phyloP scores from a whole-genome alignment of 2,888 invertebrate species.

The Heteromurus nitidus region DNA sequence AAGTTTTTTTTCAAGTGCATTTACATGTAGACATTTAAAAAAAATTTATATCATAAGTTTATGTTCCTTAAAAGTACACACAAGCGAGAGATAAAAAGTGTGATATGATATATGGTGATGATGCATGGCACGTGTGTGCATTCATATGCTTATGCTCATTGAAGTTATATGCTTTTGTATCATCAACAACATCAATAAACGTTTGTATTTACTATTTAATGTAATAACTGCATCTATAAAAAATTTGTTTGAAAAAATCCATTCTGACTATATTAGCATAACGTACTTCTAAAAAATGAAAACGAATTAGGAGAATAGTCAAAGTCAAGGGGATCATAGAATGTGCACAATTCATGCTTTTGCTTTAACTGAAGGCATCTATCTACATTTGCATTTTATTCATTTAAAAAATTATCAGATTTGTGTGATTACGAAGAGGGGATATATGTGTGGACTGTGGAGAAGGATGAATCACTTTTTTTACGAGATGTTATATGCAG shows the following conservation, averaged over 20 bases:
- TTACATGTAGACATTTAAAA: slow-evolving; percentile 3
- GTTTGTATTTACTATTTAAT: no score
- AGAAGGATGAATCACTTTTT: no score
- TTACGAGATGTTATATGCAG: no score
- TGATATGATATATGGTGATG: background rate
- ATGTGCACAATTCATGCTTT: no score
- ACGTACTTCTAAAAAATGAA: background rate
- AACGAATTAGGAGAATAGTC: background rate
- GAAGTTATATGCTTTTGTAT: no score
- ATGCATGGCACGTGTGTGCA: background rate
- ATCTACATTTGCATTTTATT: no score
- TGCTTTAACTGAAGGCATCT: no score
- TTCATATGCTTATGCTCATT: no score
- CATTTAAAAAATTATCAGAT: no score
- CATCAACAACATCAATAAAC: slow-evolving; percentile 6
- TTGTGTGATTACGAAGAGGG: no score
- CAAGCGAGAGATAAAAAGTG: background rate
- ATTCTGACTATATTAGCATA: background rate
- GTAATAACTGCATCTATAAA: slow-evolving; percentile 2
- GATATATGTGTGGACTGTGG: no score
- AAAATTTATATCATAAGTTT: no score
- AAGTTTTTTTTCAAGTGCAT: slow-evolving; percentile 4
- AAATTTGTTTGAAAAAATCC: slow-evolving; percentile 1
- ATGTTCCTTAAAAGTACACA: background rate
- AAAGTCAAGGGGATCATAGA: slow-evolving; percentile 10